These are phyloP conservation scores for Dromococcyx pavoninus DNA, from an alignment of 2,797 vertebrate species.

Conservation along the genomic window DNA sequence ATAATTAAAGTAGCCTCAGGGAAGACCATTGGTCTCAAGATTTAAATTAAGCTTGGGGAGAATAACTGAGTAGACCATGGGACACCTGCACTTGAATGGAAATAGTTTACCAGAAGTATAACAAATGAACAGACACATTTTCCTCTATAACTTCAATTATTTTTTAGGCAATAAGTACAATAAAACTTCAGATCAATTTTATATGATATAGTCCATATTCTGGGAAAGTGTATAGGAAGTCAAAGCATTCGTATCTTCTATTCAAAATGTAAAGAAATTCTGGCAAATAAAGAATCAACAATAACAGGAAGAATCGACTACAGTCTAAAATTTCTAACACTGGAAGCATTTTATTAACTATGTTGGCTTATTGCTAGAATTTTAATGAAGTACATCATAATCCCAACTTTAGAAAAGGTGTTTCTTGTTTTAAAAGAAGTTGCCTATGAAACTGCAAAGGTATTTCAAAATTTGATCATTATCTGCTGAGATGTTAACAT, in stretches of 20 bases:
- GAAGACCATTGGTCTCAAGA: neutral
- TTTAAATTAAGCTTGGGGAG: neutral
- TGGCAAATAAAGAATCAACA: neutral
- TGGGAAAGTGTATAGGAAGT: neutral
- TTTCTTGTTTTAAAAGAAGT: neutral
- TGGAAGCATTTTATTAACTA: neutral
- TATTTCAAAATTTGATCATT: neutral
- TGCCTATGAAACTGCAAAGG: neutral
- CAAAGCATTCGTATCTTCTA: neutral
- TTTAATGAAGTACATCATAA: neutral
- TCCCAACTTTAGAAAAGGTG: neutral
- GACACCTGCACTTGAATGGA: neutral
- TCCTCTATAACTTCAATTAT: neutral
- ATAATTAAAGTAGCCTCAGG: neutral
- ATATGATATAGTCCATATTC: neutral
- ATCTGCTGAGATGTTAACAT: neutral
- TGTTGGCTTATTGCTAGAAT: neutral
- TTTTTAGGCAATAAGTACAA: neutral
- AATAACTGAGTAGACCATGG: neutral
- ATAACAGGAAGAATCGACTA: neutral
- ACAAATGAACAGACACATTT: neutral
- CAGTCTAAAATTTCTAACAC: neutral
- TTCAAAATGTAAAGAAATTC: neutral
- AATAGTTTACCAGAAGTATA: neutral
- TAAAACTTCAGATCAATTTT: neutral